A percentile compares a stretch with the other conserved stretches of the same genome.
phyloP scores from a whole-genome alignment of 2,888 invertebrate species.

The Euspilapteryx auroguttella region DNA sequence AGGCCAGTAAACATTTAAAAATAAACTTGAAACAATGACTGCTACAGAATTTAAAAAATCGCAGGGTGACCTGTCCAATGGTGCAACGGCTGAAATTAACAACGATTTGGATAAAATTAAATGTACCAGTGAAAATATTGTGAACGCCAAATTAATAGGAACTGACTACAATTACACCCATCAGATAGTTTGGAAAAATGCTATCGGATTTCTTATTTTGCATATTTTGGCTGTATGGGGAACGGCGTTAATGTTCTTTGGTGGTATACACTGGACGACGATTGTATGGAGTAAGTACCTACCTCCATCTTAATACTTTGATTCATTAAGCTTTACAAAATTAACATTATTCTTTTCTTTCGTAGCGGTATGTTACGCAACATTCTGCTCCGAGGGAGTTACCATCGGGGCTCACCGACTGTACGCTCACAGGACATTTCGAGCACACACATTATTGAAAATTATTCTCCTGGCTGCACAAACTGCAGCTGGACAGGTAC shows the following conservation, averaged over 20 bases:
- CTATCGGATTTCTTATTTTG: slow-evolving; percentile 57
- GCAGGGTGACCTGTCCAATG: too few species aligned
- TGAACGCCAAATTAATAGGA: slow-evolving; percentile 17
- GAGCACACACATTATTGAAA: slow-evolving; percentile 66
- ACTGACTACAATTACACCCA: slow-evolving; percentile 25
- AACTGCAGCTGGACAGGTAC: slow-evolving; percentile 77
- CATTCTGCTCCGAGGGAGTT: slow-evolving; percentile 59
- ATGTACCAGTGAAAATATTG: slow-evolving; percentile 5
- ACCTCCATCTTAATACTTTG: too few species aligned
- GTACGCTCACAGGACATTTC: slow-evolving; percentile 78
- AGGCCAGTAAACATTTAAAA: too few species aligned
- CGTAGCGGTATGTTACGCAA: slow-evolving; percentile 16
- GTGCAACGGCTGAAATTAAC: too few species aligned
- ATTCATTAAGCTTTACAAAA: slow-evolving; percentile 2
- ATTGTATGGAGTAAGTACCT: slow-evolving; percentile 26
- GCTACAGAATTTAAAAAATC: too few species aligned
- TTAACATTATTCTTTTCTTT: slow-evolving; percentile 11
- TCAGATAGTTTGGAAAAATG: slow-evolving; percentile 66
- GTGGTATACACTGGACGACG: slow-evolving; percentile 16
- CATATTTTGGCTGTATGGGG: slow-evolving; percentile 57
- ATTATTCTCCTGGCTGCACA: slow-evolving; percentile 66
- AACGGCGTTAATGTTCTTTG: slow-evolving; percentile 17
- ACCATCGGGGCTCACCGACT: slow-evolving; percentile 82
- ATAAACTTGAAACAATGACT: too few species aligned
- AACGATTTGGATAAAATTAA: too few species aligned